Evolutionary conservation across 1,140 invertebrate species (phyloP).

Genomic region (Drosophila takahashii): DNA sequence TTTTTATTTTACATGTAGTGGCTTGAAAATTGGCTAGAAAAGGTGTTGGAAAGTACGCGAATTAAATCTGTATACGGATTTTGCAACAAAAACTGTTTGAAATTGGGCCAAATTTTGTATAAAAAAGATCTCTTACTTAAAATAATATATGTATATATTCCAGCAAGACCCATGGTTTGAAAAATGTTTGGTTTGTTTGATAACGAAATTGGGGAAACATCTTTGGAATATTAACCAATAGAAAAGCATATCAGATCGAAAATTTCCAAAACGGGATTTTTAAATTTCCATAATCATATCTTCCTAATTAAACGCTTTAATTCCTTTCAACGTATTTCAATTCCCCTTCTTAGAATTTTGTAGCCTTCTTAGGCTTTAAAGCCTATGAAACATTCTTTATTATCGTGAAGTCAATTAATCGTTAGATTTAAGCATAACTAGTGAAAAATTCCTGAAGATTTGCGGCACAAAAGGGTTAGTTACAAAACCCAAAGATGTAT

Average conservation of each 20-base stretch:
- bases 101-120: no score
- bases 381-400: conserved; percentile 42
- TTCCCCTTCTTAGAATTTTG: not conserved
- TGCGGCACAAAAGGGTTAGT: conserved; percentile 8
- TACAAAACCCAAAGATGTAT: conserved; percentile 4
- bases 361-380: conserved; percentile 7
- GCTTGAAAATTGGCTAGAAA: not conserved
- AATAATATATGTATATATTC: no score
- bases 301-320: not conserved
- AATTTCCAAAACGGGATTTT: not conserved
- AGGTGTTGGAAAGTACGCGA: not conserved
- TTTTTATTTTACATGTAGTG: not conserved
- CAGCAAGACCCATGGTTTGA: no score
- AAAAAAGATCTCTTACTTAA: no score
- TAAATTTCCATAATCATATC: no score
- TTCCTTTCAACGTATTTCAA: not conserved
- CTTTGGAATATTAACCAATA: no score
- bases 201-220: no score
- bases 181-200: no score
- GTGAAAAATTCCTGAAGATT: conserved; percentile 42
- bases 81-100: no score
- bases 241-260: not conserved
- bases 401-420: conserved; percentile 24
- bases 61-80: no score
- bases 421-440: conserved; percentile 33